phyloP scores from a whole-genome alignment of 2,888 invertebrate genomes.

The Lasioglossum malachurum region DNA sequence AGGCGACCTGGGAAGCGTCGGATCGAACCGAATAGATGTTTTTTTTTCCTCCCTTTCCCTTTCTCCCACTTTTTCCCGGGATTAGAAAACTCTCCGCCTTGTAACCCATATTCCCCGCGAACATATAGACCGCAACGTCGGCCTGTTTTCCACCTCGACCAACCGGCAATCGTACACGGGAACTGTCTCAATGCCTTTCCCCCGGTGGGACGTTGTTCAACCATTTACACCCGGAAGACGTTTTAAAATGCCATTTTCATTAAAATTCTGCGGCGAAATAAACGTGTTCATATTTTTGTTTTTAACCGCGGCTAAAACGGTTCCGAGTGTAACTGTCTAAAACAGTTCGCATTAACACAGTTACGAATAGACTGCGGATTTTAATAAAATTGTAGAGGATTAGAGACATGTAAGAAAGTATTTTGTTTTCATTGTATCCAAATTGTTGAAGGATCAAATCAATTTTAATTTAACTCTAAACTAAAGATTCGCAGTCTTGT shows the following conservation, averaged over 20 bases:
- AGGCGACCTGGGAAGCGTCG: slow-evolving; percentile 11
- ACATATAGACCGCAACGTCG: slow-evolving; percentile 5
- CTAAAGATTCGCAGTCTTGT: neutral
- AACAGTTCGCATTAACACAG: neutral
- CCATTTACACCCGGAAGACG: neutral
- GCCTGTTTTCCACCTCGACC: slow-evolving; percentile 17
- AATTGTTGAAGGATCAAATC: neutral
- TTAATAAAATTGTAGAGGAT: neutral
- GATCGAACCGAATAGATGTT: slow-evolving; percentile 21
- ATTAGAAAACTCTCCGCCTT: slow-evolving; percentile 47
- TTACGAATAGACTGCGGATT: neutral
- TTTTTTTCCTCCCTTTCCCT: neutral
- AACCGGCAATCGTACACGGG: neutral
- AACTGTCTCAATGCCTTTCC: neutral
- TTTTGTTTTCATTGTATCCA: neutral
- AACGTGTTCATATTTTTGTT: neutral
- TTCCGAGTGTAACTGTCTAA: neutral
- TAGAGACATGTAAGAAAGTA: neutral
- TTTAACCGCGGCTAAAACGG: neutral
- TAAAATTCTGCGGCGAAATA: neutral
- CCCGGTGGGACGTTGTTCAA: slow-evolving; percentile 7
- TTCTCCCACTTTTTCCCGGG: slow-evolving; percentile 10
- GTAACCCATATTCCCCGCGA: slow-evolving; percentile 37
- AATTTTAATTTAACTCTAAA: neutral
- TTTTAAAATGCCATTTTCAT: neutral